Conservation (phyloP, 2,888 invertebrate species). For the Drosophila putrida region DNA sequence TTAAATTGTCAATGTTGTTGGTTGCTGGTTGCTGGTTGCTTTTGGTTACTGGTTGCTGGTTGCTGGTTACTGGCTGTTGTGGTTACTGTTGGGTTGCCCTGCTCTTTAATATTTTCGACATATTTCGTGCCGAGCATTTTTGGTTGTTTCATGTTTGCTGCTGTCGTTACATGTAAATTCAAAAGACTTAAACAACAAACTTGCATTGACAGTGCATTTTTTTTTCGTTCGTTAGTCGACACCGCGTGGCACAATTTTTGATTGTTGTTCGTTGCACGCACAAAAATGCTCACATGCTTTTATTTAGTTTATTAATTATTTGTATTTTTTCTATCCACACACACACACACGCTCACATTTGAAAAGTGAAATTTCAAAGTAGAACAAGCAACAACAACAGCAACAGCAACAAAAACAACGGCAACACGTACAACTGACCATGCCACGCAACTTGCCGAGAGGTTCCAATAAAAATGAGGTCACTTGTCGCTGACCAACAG, state of each 20-base stretch:
- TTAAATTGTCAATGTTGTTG: constrained; percentile 76
- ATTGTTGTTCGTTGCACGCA: constrained; percentile 44
- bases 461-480: constrained; percentile 77
- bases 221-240: neutral
- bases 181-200: constrained; percentile 68
- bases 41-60: constrained; percentile 26
- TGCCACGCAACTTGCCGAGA: constrained; percentile 68
- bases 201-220: constrained; percentile 41
- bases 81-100: constrained; percentile 36
- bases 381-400: constrained; percentile 62
- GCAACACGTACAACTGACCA: constrained; percentile 51
- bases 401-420: constrained; percentile 45
- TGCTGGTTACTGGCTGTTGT: constrained; percentile 22
- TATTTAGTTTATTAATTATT: constrained; percentile 73
- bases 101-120: constrained; percentile 59
- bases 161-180: constrained; percentile 40
- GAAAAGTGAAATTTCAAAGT: constrained; percentile 78
- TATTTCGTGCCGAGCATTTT: constrained; percentile 50
- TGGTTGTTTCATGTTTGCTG: constrained; percentile 16
- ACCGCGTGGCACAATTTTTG: constrained; percentile 41
- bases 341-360: constrained; percentile 48
- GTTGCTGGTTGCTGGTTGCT: constrained; percentile 52
- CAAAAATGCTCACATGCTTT: constrained; percentile 60
- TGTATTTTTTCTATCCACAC: constrained; percentile 40
- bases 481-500: constrained; percentile 70